Conservation (phyloP, 2,113 vertebrate species). For the Sylvia atricapilla region DNA sequence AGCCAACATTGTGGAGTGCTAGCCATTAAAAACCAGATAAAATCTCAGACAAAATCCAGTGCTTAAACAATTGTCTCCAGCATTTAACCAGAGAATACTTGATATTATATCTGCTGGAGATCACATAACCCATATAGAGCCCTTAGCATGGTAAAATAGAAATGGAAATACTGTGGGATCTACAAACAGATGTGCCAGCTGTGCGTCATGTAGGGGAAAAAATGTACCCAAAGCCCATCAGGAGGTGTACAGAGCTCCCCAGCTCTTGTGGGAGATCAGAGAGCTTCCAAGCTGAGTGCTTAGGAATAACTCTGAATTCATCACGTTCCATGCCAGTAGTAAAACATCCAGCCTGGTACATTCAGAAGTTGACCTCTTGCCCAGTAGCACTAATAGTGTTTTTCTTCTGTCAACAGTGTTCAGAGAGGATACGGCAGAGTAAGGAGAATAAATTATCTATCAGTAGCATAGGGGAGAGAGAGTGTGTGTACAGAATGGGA, state of each 20-base stretch:
- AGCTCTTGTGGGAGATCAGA: background rate
- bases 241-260: background rate
- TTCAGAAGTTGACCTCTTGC: background rate
- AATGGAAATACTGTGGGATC: background rate
- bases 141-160: background rate
- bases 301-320: background rate
- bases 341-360: background rate
- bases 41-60: background rate
- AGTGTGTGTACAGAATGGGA: background rate
- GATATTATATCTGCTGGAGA: background rate
- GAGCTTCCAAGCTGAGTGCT: background rate
- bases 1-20: background rate
- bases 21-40: background rate
- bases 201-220: too few species aligned
- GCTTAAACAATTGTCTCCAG: background rate
- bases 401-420: background rate
- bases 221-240: accelerated
- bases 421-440: background rate
- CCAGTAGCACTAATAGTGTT: background rate
- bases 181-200: background rate
- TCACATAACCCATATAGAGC: background rate
- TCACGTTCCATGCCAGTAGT: accelerated
- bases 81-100: background rate
- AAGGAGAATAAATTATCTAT: background rate
- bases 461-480: background rate